These are phyloP conservation scores for Anguilla megastoma DNA, from an alignment of 2,797 vertebrate species.

Conservation along the genomic window DNA sequence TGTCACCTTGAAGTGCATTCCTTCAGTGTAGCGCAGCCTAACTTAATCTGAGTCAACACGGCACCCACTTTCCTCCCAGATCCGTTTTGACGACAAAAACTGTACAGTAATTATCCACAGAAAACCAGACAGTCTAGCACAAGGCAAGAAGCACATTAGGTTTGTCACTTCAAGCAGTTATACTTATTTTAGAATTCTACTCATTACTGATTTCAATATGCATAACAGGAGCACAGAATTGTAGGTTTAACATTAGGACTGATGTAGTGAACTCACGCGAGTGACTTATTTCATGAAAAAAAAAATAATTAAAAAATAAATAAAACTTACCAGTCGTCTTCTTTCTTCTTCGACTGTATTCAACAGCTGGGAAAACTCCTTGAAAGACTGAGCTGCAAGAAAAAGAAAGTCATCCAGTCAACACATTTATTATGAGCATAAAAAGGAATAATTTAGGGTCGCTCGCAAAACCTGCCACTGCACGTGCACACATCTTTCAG, in stretches of 20 bases:
- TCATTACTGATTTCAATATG: not conserved
- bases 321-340: constrained; percentile 83
- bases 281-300: no score
- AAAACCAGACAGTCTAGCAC: not conserved
- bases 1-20: not conserved
- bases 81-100: not conserved
- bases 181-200: not conserved
- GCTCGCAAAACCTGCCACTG: not conserved
- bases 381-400: constrained; percentile 88
- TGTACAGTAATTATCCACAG: not conserved
- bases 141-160: not conserved
- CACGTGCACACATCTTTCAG: not conserved
- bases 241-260: not conserved
- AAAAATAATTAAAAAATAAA: no score
- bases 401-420: constrained; percentile 21
- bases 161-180: not conserved
- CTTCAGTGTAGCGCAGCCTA: not conserved
- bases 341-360: constrained; percentile 96
- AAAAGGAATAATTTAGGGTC: not conserved
- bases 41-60: not conserved
- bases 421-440: not conserved
- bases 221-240: not conserved
- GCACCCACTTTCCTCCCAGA: not conserved
- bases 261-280: not conserved
- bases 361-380: constrained; percentile 94